A percentile compares a stretch with the other conserved stretches of the same genome.
These are phyloP conservation scores for Florisuga fusca DNA, from an alignment of 2,797 vertebrate species.

Conservation along the genomic window DNA sequence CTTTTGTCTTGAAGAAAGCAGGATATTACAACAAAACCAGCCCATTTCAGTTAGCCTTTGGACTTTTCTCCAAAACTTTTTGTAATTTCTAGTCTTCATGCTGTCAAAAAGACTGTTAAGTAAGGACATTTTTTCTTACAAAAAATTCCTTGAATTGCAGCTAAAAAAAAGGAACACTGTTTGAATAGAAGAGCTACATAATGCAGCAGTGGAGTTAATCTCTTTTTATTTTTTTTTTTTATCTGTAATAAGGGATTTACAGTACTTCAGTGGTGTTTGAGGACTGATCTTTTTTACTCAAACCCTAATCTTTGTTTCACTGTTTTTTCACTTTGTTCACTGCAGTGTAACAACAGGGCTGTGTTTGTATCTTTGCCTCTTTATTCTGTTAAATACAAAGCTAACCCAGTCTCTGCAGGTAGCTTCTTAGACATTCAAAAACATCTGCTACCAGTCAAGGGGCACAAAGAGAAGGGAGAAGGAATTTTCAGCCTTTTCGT, in stretches of 20 bases:
- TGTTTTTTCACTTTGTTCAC: background rate
- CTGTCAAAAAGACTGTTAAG: background rate
- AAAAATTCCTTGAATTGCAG: background rate
- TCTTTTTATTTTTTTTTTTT: background rate
- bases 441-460: background rate
- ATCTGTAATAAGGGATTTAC: background rate
- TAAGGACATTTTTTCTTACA: background rate
- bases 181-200: background rate
- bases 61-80: background rate
- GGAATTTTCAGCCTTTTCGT: background rate
- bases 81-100: background rate
- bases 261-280: background rate
- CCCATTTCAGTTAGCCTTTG: background rate
- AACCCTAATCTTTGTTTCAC: background rate
- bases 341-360: background rate
- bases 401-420: accelerated
- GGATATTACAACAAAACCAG: background rate
- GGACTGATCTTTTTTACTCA: background rate
- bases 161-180: background rate
- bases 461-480: background rate
- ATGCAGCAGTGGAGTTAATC: background rate
- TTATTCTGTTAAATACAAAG: background rate
- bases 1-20: background rate
- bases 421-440: background rate
- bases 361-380: background rate